A percentile compares a stretch with the other conserved stretches of the same genome.
Conservation (phyloP, 2,888 invertebrate genomes). For the Cerastoderma edule region DNA sequence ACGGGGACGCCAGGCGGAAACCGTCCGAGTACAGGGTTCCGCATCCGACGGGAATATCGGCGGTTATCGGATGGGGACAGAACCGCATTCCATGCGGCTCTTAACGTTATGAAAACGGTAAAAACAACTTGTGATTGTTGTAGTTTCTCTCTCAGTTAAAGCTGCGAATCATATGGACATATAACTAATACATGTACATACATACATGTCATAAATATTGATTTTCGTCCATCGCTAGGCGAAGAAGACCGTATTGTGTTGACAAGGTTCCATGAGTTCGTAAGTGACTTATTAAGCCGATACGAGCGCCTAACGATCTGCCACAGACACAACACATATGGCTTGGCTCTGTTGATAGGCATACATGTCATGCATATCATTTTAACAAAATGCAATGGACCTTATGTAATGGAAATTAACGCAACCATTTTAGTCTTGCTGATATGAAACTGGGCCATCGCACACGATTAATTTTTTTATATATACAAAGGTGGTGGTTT, state of each 20-base stretch:
- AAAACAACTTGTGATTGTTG: not conserved
- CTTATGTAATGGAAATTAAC: too few relatives aligned
- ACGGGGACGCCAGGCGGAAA: not conserved
- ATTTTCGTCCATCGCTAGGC: not conserved
- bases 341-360: too few relatives aligned
- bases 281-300: not conserved
- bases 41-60: constrained; percentile 30
- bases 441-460: too few relatives aligned
- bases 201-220: not conserved
- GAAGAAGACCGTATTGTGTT: not conserved
- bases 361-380: too few relatives aligned
- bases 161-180: not conserved
- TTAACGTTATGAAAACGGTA: constrained; percentile 29
- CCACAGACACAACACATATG: too few relatives aligned
- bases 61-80: constrained; percentile 17
- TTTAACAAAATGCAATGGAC: too few relatives aligned
- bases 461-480: too few relatives aligned
- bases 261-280: not conserved
- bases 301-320: too few relatives aligned
- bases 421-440: too few relatives aligned
- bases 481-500: too few relatives aligned
- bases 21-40: constrained; percentile 19
- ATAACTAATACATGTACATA: not conserved
- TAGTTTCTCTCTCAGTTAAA: not conserved
- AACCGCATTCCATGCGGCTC: constrained; percentile 7